These are phyloP conservation scores for Platycercus adscitus DNA, from an alignment of 2,113 vertebrate species.

Conservation along the genomic window DNA sequence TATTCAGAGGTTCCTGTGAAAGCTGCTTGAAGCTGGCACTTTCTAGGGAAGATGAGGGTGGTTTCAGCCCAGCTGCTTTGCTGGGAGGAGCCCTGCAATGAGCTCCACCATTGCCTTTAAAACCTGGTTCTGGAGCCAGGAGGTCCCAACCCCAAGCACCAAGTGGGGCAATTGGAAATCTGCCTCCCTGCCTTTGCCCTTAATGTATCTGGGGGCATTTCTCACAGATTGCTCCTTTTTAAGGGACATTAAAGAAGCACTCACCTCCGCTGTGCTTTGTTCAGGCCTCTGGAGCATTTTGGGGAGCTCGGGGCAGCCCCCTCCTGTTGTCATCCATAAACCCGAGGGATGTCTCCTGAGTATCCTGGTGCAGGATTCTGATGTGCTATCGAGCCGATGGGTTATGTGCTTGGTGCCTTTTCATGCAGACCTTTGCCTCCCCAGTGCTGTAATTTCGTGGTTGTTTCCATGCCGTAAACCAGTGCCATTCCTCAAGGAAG, in stretches of 20 bases:
- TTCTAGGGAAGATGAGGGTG: background rate
- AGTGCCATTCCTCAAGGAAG: background rate
- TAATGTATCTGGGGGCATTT: background rate
- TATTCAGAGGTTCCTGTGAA: background rate
- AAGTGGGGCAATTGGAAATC: background rate
- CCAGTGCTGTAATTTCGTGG: background rate
- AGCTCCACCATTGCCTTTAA: background rate
- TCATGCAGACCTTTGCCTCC: background rate
- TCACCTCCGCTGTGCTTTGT: rapidly evolving
- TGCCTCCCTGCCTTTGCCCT: background rate
- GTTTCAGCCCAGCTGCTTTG: background rate
- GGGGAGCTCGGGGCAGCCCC: background rate
- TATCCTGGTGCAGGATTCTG: background rate
- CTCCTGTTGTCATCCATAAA: background rate
- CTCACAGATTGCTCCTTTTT: background rate
- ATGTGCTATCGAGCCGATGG: rapidly evolving
- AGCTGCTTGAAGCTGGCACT: rapidly evolving
- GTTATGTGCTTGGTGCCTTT: background rate
- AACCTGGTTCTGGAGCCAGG: background rate
- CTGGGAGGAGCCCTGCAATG: background rate
- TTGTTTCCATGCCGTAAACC: background rate
- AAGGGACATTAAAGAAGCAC: background rate
- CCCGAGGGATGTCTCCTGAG: background rate
- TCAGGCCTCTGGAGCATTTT: rapidly evolving
- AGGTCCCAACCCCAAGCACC: background rate